A percentile compares a stretch with the other conserved stretches of the same genome.
Evolutionary conservation across 2,113 vertebrate genomes (phyloP).

Genomic region (Furnarius figulus): DNA sequence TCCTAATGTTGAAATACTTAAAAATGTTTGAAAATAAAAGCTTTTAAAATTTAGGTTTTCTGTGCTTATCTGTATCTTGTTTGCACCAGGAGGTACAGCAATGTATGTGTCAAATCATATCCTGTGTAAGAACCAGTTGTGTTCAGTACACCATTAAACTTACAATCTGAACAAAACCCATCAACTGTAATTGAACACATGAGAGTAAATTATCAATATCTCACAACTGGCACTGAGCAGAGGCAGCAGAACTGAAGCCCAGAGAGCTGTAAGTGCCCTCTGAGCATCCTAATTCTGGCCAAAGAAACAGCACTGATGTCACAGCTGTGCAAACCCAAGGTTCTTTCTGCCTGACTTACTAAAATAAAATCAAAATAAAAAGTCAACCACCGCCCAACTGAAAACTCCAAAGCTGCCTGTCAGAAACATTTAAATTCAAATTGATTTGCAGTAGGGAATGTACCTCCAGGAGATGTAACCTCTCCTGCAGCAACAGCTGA

Average conservation of each 20-base stretch:
- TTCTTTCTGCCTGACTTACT: neutral
- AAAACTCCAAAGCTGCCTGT: neutral
- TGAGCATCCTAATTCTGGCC: neutral
- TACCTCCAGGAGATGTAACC: neutral
- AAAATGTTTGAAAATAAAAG: accelerated
- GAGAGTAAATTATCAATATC: neutral
- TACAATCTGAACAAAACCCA: neutral
- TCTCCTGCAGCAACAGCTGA: neutral
- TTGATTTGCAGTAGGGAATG: neutral
- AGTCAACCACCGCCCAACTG: neutral
- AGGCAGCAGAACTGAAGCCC: neutral
- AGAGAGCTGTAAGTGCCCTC: neutral
- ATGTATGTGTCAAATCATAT: neutral
- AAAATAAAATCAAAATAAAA: neutral
- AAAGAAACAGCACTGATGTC: neutral
- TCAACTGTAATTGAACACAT: neutral
- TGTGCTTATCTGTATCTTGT: neutral
- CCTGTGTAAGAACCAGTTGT: neutral
- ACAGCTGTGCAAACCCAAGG: neutral
- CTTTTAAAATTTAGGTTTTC: neutral
- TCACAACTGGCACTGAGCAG: neutral
- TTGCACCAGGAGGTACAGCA: neutral
- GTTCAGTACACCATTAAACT: neutral
- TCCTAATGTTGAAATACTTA: neutral
- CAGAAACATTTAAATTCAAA: neutral